Base-by-base conservation (phyloP, 2,888 invertebrate species). In the Cetonia aurata region DNA sequence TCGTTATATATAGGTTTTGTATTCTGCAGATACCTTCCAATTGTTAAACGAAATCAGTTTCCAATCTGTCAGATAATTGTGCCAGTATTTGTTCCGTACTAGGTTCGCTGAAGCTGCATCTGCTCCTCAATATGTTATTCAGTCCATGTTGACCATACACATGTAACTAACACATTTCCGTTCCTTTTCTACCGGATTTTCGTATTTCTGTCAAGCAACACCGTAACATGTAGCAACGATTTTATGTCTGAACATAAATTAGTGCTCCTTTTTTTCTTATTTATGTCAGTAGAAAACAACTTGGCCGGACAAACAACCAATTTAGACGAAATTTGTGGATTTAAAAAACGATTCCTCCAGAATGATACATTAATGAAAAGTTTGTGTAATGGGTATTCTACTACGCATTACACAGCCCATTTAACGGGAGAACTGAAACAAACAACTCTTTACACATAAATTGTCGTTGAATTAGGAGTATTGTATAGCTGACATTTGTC, bases 381-480 rank as follows among this genome's bases (percentile, higher is more conserved):
- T 17, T 50, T 10, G 4, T 25, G 9, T 52, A 19, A 52, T 19
- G 12, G 52, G 52, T 17, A 8, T 25, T 52, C 17, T 52, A 10
- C 25, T 9, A 12, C 52, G 12, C 52, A 25, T 52, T 52, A 19
- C 12, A 19, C 12, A 19, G 6, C 17, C 50, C 15, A 50, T 50
- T 50, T 50, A 15, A 19, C 19, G 17, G 19, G 37, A 37, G 50
- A 37, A 15, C 15, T 15, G 37, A 65, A 50, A 31, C 50, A 65
- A 50, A 52, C 62, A 50, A 41, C 41, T 37, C 12, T 60, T 67
- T 57, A 57, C 9, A 10, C 57, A 67, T 67, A 57, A 67, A 67
- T 67, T 33, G 48, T 37, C 9, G 67, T 67, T 56, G 48, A 67
- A 57, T 57, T 67, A 67, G 48, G 67, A 46, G 67, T 55, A 67